A percentile compares a stretch with the other conserved stretches of the same genome.
Conservation (phyloP, 2,888 invertebrate genomes). For the Caenorhabditis angaria region DNA sequence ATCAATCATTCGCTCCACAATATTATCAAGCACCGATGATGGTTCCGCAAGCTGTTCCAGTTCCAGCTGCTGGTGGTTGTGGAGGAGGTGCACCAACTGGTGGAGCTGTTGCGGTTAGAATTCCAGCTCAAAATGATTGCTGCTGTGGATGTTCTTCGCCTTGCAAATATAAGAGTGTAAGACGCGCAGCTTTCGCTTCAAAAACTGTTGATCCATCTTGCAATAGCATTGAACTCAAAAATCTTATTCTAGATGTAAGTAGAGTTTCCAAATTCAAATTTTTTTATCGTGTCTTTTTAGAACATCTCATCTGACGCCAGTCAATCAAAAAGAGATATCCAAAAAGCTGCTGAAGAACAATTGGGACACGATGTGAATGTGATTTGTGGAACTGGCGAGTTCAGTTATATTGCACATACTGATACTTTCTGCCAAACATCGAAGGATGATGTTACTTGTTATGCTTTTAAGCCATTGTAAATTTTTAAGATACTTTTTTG, state of each 20-base stretch:
- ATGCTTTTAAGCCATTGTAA: conserved; percentile 65
- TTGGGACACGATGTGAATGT: conserved; percentile 50
- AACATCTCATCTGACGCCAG: conserved; percentile 54
- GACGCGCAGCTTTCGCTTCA: conserved; percentile 48
- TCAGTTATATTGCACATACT: conserved; percentile 70
- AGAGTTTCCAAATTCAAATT: too few relatives aligned
- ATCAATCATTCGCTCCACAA: conserved; percentile 30
- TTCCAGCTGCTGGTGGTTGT: conserved; percentile 30
- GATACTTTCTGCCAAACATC: conserved; percentile 66
- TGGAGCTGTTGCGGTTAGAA: conserved; percentile 17
- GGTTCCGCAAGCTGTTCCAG: conserved; percentile 26
- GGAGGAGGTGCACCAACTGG: conserved; percentile 28
- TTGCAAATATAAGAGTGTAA: conserved; percentile 53
- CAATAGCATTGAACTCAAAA: conserved; percentile 59
- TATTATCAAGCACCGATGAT: conserved; percentile 36
- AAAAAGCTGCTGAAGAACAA: conserved; percentile 56
- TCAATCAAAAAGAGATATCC: conserved; percentile 67
- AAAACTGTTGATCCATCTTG: conserved; percentile 60
- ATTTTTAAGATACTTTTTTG: not conserved
- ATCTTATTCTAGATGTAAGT: conserved; percentile 37
- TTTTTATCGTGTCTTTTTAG: conserved; percentile 32
- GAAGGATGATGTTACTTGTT: conserved; percentile 62
- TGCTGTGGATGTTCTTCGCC: conserved; percentile 67
- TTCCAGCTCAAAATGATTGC: conserved; percentile 66
- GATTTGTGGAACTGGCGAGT: conserved; percentile 69